Evolutionary conservation across 2,797 vertebrate genomes (phyloP), one percentile per base, ranked within the genome.

Genomic region (Paramormyrops hopkinsi): DNA sequence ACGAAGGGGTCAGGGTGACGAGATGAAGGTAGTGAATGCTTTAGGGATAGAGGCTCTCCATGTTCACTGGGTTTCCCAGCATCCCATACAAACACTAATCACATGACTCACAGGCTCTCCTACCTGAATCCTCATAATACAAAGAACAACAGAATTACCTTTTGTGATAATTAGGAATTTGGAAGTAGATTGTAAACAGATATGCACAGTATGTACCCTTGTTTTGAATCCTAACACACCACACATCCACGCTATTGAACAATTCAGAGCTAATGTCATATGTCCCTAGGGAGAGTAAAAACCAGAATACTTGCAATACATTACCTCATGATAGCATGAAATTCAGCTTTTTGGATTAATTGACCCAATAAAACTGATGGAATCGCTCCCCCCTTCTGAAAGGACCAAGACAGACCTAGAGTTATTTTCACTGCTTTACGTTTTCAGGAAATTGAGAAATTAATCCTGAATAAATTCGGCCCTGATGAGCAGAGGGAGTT

Each of bases 401-500:
- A n/a, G 37, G 44, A 51, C 44, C 44, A 50, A 87, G 51, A 19
- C 12, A 87, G 51, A 6, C 53, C 9, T n/a, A 59, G 29, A 87
- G 33, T 25, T 37, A 56, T 56, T 25, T 50, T 51, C 46, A 33
- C 83, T 86, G 65, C 48, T 86, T 86, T 11, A 56, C 11, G 6
- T 56, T 41, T 56, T 56, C 3, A 56, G 51, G n/a, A 79, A 79
- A 33, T 33, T 56, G 53, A 37, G 33, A 59, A 87, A 87, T 54
- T 41, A 56, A 37, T 33, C 51, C 25, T 33, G 29, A 56, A 56
- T 56, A 33, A 59, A 37, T 59, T 19, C 0, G 14, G 29, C 53
- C 17, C 85, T 59, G 33, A 25, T 41, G 53, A 54, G 29, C 25
- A 41, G 25, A 56, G 25, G 53, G 89, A 91, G 89, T 92, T 92